Evolutionary conservation across 2,797 vertebrate genomes (phyloP).

Genomic region (Sus cebifrons): DNA sequence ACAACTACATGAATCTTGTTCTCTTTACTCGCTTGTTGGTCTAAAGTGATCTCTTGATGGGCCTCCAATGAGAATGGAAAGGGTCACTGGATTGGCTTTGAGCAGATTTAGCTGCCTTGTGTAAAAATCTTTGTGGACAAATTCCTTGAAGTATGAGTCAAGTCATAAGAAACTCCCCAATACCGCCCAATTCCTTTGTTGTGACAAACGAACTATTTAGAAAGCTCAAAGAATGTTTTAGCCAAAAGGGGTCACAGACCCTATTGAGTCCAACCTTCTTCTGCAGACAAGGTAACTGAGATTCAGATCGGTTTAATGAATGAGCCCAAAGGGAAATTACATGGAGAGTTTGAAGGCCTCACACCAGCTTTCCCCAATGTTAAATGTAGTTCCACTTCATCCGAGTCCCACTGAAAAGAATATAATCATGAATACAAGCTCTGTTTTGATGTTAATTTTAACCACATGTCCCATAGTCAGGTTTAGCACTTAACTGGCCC

Average conservation of each 20-base stretch:
- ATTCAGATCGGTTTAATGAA: slow-evolving; percentile 3
- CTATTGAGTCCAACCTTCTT: background rate
- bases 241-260: background rate
- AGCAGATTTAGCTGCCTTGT: background rate
- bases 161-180: background rate
- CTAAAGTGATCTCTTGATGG: background rate
- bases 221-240: background rate
- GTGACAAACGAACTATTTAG: background rate
- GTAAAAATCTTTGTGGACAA: slow-evolving; percentile 40
- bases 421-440: background rate
- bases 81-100: background rate
- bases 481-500: background rate
- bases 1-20: background rate
- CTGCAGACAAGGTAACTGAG: background rate
- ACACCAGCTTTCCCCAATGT: background rate
- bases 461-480: slow-evolving; percentile 40
- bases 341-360: background rate
- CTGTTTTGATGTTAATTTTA: slow-evolving; percentile 67
- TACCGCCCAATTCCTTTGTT: background rate
- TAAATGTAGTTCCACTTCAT: background rate
- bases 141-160: background rate
- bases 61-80: background rate
- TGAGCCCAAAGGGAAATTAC: background rate
- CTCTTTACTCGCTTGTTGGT: background rate
- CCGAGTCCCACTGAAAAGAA: background rate